Conservation (phyloP, 2,888 invertebrate genomes). For the Cabera pusaria region DNA sequence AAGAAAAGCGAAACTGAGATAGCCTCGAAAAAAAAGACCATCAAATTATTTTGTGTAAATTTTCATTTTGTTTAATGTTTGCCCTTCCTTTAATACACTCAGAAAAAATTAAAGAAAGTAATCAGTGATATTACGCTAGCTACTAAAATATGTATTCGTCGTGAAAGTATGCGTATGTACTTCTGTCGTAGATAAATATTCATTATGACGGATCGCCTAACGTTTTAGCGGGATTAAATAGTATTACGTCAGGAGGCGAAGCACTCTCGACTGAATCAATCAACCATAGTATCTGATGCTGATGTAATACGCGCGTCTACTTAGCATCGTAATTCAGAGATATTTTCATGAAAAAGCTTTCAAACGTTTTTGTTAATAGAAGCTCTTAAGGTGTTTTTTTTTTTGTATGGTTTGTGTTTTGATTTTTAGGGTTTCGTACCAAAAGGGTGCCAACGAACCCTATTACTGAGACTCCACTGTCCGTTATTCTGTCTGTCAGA, state of each 20-base stretch:
- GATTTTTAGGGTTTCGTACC: no score
- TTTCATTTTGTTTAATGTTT: slow-evolving; percentile 65
- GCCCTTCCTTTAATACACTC: slow-evolving; percentile 71
- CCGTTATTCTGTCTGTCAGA: no score
- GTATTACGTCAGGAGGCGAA: slow-evolving; percentile 56
- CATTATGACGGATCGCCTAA: slow-evolving; percentile 78
- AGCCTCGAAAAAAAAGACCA: slow-evolving; percentile 29
- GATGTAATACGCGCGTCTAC: no score
- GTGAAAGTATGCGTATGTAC: slow-evolving; percentile 79
- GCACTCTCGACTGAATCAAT: slow-evolving; percentile 73
- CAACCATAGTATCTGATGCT: slow-evolving; percentile 42
- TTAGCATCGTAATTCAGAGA: no score
- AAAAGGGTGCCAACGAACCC: no score
- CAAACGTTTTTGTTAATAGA: no score
- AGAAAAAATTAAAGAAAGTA: slow-evolving; percentile 81
- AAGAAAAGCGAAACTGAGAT: slow-evolving; percentile 13
- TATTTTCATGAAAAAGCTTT: no score
- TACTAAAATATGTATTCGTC: slow-evolving; percentile 83
- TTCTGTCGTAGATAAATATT: slow-evolving; percentile 80
- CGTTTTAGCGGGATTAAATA: slow-evolving; percentile 82
- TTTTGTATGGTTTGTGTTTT: no score
- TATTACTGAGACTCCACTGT: no score
- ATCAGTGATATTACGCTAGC: slow-evolving; percentile 78
- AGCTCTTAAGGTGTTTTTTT: no score
- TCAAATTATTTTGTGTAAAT: slow-evolving; percentile 49